These are phyloP conservation scores for Todiramphus saurophagus DNA, from an alignment of 2,113 vertebrate species.

Conservation along the genomic window DNA sequence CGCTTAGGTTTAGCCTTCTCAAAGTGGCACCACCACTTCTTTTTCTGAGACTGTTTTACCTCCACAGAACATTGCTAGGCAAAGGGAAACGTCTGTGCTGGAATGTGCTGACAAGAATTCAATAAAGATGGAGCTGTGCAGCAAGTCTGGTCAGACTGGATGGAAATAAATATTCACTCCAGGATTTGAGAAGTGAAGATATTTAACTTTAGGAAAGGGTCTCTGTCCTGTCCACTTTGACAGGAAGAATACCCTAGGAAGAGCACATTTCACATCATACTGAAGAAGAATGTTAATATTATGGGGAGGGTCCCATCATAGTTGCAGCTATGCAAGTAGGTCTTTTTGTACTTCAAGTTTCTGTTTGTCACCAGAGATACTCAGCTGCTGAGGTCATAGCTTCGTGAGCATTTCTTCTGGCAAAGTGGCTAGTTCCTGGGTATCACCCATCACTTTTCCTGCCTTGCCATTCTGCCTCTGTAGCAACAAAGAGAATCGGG, in stretches of 20 bases:
- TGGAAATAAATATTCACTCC: conserved; percentile 15
- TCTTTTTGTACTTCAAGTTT: background rate
- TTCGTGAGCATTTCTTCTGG: background rate
- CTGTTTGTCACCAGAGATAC: background rate
- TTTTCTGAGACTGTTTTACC: background rate
- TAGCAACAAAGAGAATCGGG: background rate
- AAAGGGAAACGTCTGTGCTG: background rate
- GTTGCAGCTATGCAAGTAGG: background rate
- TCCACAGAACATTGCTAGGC: conserved; percentile 41
- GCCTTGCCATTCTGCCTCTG: background rate
- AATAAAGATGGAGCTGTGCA: conserved; percentile 17
- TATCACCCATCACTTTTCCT: background rate
- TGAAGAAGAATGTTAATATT: background rate
- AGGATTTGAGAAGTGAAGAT: background rate
- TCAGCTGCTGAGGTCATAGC: background rate
- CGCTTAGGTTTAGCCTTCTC: background rate
- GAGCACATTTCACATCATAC: background rate
- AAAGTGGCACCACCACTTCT: background rate
- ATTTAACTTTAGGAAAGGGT: background rate
- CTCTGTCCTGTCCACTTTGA: background rate
- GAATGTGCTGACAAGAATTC: conserved; percentile 60
- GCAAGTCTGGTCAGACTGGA: conserved; percentile 1
- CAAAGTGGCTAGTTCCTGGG: background rate
- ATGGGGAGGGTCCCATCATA: background rate
- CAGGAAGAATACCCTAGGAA: background rate